Conservation (phyloP, 2,888 invertebrate species). For the Piscicola geometra region DNA sequence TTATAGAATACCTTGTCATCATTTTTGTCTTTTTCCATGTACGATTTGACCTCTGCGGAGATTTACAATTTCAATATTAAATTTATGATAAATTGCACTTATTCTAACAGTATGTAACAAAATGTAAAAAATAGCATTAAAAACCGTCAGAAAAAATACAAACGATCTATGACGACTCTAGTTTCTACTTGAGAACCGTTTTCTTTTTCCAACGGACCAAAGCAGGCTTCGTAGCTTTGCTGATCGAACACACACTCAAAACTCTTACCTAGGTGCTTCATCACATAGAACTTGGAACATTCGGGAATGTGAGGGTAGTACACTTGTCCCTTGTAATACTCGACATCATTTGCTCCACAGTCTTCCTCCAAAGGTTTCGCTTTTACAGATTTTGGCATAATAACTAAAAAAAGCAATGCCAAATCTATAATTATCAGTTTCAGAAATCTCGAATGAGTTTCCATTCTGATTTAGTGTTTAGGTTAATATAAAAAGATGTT, state of each 20-base stretch:
- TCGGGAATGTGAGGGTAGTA: background rate
- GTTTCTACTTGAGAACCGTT: background rate
- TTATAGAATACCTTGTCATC: background rate
- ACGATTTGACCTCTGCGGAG: too few species aligned
- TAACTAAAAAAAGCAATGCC: too few species aligned
- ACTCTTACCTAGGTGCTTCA: background rate
- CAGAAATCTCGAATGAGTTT: too few species aligned
- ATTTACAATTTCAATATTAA: too few species aligned
- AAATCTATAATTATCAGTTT: too few species aligned
- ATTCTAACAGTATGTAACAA: background rate
- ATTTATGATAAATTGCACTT: too few species aligned
- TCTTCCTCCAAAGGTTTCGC: background rate
- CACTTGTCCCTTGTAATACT: background rate
- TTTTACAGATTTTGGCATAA: too few species aligned
- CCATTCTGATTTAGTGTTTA: too few species aligned
- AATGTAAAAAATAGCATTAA: background rate
- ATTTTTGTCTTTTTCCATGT: too few species aligned
- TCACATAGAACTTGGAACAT: background rate
- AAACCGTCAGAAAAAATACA: background rate
- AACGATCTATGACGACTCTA: background rate
- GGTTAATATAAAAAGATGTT: too few species aligned
- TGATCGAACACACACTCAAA: background rate
- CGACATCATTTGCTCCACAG: background rate
- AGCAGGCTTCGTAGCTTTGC: slow-evolving; percentile 1
- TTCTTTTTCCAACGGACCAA: background rate